Evolutionary conservation across 92 coral and sea anemone genomes (phyloP).

Genomic region (Siderastrea siderea): DNA sequence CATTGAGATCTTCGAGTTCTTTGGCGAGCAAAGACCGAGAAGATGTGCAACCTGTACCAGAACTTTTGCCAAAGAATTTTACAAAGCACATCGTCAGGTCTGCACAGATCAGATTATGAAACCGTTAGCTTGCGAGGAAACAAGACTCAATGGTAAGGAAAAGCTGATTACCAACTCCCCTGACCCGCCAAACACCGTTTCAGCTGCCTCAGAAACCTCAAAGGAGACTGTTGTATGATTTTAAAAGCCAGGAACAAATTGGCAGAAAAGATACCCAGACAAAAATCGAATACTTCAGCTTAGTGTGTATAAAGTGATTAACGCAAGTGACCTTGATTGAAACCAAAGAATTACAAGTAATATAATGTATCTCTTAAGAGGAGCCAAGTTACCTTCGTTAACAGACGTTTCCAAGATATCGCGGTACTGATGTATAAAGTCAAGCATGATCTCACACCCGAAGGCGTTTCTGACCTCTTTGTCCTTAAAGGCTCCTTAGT

Average conservation of each 20-base stretch:
- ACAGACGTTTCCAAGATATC: too few species aligned
- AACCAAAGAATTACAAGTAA: too few species aligned
- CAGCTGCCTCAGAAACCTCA: not conserved
- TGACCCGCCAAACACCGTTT: not conserved
- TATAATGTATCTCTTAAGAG: too few species aligned
- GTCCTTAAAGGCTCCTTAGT: too few species aligned
- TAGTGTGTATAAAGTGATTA: too few species aligned
- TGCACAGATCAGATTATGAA: conserved; percentile 33
- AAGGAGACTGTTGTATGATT: not conserved
- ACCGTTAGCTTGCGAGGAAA: not conserved
- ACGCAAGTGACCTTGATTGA: too few species aligned
- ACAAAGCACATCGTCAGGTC: conserved; percentile 54
- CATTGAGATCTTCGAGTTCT: conserved; percentile 85
- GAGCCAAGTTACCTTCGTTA: too few species aligned
- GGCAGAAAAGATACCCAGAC: too few species aligned
- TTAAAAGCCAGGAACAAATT: not conserved
- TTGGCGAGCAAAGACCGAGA: conserved; percentile 87
- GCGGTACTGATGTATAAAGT: too few species aligned
- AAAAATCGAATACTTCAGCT: too few species aligned
- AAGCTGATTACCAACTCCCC: not conserved
- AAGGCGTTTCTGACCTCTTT: too few species aligned
- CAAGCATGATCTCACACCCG: too few species aligned
- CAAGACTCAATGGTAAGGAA: not conserved
- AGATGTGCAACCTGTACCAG: conserved; percentile 65
- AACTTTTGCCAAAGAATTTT: conserved; percentile 75